Evolutionary conservation across 2,113 vertebrate species (phyloP).

Genomic region (Cinclus cinclus): DNA sequence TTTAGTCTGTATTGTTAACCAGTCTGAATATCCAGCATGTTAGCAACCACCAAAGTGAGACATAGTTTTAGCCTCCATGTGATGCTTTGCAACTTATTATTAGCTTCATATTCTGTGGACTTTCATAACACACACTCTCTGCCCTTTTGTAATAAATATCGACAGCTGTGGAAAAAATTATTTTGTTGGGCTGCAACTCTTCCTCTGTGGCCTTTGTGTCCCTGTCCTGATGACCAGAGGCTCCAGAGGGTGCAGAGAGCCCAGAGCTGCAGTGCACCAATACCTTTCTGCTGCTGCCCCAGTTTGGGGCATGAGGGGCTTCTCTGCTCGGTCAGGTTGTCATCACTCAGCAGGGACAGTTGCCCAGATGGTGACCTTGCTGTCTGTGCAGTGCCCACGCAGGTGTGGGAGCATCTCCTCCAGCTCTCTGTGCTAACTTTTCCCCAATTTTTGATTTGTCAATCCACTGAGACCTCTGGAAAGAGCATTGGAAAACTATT

Average conservation of each 20-base stretch:
- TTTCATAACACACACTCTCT: background rate
- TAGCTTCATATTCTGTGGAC: background rate
- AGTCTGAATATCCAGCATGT: background rate
- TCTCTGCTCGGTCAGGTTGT: fast-evolving
- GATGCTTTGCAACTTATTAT: background rate
- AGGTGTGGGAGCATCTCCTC: background rate
- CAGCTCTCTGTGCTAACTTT: background rate
- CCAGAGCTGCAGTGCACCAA: background rate
- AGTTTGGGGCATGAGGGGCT: fast-evolving
- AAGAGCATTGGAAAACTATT: background rate
- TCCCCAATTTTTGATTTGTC: background rate
- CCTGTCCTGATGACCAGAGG: background rate
- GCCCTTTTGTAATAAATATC: background rate
- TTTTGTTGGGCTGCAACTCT: background rate
- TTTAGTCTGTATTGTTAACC: background rate
- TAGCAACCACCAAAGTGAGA: background rate
- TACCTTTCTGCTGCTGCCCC: background rate
- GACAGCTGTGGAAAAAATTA: background rate
- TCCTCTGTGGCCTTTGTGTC: background rate
- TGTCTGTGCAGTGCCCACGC: background rate
- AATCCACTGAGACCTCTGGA: background rate
- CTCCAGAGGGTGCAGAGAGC: background rate
- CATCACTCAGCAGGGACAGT: background rate
- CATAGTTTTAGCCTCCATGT: background rate
- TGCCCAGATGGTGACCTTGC: background rate